Evolutionary conservation across 2,888 invertebrate species (phyloP).

Genomic region (Xanthia icteritia): DNA sequence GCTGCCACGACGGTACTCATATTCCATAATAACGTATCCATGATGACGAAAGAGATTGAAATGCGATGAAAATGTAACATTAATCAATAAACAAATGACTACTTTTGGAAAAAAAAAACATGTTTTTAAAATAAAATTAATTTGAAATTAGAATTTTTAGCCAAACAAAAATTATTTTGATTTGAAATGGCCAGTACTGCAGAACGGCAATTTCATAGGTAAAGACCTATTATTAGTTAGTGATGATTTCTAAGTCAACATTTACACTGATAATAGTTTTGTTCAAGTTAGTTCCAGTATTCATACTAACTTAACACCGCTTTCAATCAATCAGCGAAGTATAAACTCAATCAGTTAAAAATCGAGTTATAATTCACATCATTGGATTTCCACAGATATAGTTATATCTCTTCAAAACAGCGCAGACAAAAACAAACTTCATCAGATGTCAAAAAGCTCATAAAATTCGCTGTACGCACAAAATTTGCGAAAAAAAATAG

Average conservation of each 20-base stretch:
- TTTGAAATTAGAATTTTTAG: too few relatives aligned
- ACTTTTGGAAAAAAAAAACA: too few relatives aligned
- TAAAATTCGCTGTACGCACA: constrained; percentile 44
- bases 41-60: too few relatives aligned
- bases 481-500: constrained; percentile 56
- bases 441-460: constrained; percentile 46
- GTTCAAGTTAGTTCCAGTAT: neutral
- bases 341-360: constrained; percentile 6
- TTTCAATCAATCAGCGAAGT: neutral
- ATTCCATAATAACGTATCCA: too few relatives aligned
- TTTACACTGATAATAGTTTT: neutral
- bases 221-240: too few relatives aligned
- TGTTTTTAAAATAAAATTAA: too few relatives aligned
- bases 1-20: too few relatives aligned
- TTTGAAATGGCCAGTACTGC: too few relatives aligned
- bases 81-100: too few relatives aligned
- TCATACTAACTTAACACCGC: neutral
- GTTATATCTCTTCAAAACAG: constrained; percentile 25
- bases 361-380: constrained; percentile 3
- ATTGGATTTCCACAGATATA: constrained; percentile 9
- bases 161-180: too few relatives aligned
- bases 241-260: neutral
- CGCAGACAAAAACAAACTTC: constrained; percentile 36
- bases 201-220: too few relatives aligned
- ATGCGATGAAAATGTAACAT: too few relatives aligned